A percentile compares a stretch with the other conserved stretches of the same genome.
Evolutionary conservation across 2,113 vertebrate genomes (phyloP).

Genomic region (Tachysurus vachellii): DNA sequence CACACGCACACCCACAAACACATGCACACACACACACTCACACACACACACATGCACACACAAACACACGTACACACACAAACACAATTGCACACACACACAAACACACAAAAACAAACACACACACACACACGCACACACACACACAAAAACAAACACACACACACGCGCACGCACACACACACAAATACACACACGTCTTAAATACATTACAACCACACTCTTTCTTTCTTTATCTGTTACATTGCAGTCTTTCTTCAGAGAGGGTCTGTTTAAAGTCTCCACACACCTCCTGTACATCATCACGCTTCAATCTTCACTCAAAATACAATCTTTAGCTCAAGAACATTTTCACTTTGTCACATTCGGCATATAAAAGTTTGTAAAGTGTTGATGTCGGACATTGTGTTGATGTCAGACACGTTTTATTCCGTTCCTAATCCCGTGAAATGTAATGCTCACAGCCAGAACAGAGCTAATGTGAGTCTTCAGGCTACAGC

Average conservation of each 20-base stretch:
- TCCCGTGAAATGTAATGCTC: background rate
- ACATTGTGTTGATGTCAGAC: background rate
- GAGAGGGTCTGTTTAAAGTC: background rate
- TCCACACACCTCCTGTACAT: background rate
- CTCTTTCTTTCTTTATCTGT: background rate
- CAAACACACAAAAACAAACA: no score
- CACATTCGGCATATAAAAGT: background rate
- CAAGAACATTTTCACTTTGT: background rate
- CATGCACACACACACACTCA: no score
- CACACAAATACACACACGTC: no score
- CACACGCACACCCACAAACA: no score
- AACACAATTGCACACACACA: no score
- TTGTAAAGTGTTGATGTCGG: background rate
- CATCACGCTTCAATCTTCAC: background rate
- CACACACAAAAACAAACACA: no score
- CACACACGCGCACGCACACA: no score
- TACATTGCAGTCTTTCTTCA: background rate
- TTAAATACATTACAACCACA: background rate
- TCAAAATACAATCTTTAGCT: background rate
- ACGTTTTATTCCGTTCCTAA: background rate
- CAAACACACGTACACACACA: no score
- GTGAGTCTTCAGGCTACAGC: constrained; percentile 17
- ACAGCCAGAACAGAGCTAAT: background rate
- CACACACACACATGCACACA: no score
- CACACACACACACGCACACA: no score